Percentiles rank a stretch among this genome's conserved stretches.
These are phyloP conservation scores for Lutjanus campechanus DNA, from an alignment of 2,797 vertebrate genomes.

Conservation along the genomic window DNA sequence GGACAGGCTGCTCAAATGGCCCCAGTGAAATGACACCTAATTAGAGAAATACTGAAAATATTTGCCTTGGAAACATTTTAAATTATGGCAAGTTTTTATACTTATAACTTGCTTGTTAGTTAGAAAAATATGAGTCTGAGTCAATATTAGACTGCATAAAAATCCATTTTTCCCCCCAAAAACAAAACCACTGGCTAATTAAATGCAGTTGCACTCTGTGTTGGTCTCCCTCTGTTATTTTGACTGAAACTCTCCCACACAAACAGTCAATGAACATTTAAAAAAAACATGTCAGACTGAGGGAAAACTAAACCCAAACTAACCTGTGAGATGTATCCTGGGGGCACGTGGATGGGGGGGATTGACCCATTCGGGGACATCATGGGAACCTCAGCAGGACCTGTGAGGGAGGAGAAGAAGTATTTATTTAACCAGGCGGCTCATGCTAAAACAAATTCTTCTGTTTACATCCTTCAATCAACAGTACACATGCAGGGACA, in stretches of 20 bases:
- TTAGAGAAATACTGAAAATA: constrained; percentile 3
- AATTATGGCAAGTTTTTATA: neutral
- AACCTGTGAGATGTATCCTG: constrained; percentile 99
- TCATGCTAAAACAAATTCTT: constrained; percentile 37
- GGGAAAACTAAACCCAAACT: constrained; percentile 28
- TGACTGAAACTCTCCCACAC: constrained; percentile 22
- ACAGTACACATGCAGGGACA: constrained; percentile 29
- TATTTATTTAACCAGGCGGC: constrained; percentile 49
- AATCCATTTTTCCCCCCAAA: neutral
- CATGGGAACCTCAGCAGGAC: constrained; percentile 98
- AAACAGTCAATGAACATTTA: constrained; percentile 17
- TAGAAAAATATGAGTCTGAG: constrained; percentile 9
- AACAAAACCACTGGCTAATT: constrained; percentile 31
- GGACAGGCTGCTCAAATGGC: neutral
- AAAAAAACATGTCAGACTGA: constrained; percentile 3
- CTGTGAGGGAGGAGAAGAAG: constrained; percentile 72
- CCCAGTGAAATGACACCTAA: neutral
- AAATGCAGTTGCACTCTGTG: constrained; percentile 13
- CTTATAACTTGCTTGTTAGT: neutral
- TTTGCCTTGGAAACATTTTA: constrained; percentile 6
- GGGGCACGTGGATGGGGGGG: constrained; percentile 97
- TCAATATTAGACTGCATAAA: neutral
- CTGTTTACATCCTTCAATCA: constrained; percentile 53
- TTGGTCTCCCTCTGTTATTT: neutral
- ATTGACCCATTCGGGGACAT: constrained; percentile 99